Evolutionary conservation across 64 coral and sea anemone genomes (phyloP).

Genomic region (Acropora yongei): DNA sequence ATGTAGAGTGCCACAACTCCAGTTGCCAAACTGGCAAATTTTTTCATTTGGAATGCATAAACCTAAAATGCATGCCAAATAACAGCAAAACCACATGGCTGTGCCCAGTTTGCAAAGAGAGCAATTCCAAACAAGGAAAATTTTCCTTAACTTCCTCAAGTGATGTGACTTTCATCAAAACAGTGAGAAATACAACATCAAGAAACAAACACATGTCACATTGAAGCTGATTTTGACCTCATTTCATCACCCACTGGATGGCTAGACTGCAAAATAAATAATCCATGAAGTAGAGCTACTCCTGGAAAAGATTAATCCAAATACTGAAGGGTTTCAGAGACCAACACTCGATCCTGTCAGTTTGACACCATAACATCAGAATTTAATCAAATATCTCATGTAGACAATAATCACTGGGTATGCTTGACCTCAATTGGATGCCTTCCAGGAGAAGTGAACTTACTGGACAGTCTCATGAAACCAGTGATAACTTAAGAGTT

Average conservation of each 20-base stretch:
- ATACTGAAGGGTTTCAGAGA: slow-evolving; percentile 34
- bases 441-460: slow-evolving; percentile 24
- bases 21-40: slow-evolving; percentile 37
- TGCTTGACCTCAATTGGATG: slow-evolving; percentile 30
- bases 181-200: slow-evolving; percentile 7
- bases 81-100: slow-evolving; percentile 62
- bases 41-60: slow-evolving; percentile 45
- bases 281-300: slow-evolving; percentile 39
- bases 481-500: slow-evolving; percentile 2
- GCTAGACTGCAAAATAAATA: slow-evolving; percentile 44
- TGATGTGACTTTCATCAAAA: slow-evolving; percentile 38
- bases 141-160: background rate
- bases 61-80: slow-evolving; percentile 52
- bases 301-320: background rate
- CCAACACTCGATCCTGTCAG: slow-evolving; percentile 36
- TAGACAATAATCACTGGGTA: slow-evolving; percentile 59
- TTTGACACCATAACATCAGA: slow-evolving; percentile 24
- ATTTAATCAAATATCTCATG: slow-evolving; percentile 26
- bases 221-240: slow-evolving; percentile 56
- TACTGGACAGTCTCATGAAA: slow-evolving; percentile 13
- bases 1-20: slow-evolving; percentile 54
- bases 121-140: background rate
- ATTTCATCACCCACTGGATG: slow-evolving; percentile 32
- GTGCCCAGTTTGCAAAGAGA: slow-evolving; percentile 18
- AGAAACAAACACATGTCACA: slow-evolving; percentile 41